Base-by-base conservation (phyloP, 2,888 invertebrate genomes). In the Lingula anatina region DNA sequence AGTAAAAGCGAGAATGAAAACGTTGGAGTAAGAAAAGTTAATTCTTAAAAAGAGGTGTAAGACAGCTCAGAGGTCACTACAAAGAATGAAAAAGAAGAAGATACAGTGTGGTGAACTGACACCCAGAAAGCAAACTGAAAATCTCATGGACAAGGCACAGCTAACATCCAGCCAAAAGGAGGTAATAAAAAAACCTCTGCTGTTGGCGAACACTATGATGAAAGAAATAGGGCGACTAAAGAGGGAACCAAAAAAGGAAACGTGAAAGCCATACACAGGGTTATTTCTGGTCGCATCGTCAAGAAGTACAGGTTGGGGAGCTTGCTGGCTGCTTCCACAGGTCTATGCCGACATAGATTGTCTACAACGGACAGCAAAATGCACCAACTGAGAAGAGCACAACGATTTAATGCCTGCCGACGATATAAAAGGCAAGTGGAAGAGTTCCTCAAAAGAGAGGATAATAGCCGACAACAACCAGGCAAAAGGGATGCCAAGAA, bases 371-470 rank as follows among this genome's bases (percentile, higher is more conserved):
- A n/a, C n/a, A n/a, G n/a, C n/a, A n/a, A n/a, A n/a, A n/a, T n/a
- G n/a, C n/a, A n/a, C 9, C 31, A 31, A 31, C 9, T 31, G 31
- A 12, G 31, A 9, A 31, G 15, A 15, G 9, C 31, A 12, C 31
- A 31, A 31, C 31, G 9, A 15, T 15, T 12, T 12, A 9, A 31
- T 31, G 31, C 9, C 15, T 31, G 31, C 31, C 9, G 9, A 15
- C 9, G 31, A 12, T 9, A 31, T 31, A 9, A 31, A 31, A 31
- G 31, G n/a, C n/a, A n/a, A n/a, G n/a, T n/a, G n/a, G 47, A 51
- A 35, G 53, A 57, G 28, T 31, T 31, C 15, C 31, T 31, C 31
- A 15, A 31, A 31, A 31, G 31, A 31, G 31, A 31, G 15, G 31
- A 31, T 15, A 31, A 31, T 31, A 12, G 31, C 15, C 31, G 31